Evolutionary conservation across 2,888 invertebrate species (phyloP).

Genomic region (Stenichneumon culpator): DNA sequence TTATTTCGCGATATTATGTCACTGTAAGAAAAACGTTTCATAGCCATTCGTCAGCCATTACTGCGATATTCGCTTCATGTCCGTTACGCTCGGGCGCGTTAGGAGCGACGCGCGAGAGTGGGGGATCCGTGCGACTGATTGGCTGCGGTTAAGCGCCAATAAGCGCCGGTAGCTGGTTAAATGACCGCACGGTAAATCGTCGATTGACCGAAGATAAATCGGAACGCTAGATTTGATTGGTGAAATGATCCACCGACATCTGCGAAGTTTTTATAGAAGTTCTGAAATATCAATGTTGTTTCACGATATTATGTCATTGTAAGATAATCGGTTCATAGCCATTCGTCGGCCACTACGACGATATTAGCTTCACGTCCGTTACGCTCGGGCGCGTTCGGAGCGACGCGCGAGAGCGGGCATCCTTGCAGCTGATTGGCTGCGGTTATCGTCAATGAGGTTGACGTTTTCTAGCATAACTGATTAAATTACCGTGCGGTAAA

Average conservation of each 20-base stretch:
- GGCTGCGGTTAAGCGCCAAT: background rate
- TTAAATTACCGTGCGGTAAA: too few species aligned
- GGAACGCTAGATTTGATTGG: too few species aligned
- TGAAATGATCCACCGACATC: too few species aligned
- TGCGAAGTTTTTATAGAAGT: too few species aligned
- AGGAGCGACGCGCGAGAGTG: background rate
- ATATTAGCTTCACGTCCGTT: conserved; percentile 49
- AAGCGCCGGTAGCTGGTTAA: too few species aligned
- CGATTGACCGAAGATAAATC: too few species aligned
- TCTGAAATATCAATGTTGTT: conserved; percentile 21
- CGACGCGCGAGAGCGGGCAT: background rate
- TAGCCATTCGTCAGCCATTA: conserved; percentile 47
- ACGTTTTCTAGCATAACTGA: too few species aligned
- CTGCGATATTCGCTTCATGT: conserved; percentile 46
- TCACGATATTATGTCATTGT: conserved; percentile 63
- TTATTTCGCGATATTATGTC: conserved; percentile 57
- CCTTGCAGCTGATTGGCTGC: background rate
- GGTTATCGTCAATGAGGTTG: too few species aligned
- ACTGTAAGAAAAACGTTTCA: conserved; percentile 61
- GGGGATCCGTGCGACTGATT: background rate
- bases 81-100: conserved; percentile 27
- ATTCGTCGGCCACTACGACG: conserved; percentile 52
- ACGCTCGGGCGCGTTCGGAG: conserved; percentile 1
- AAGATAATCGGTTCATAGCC: conserved; percentile 54
- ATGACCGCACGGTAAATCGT: too few species aligned